Evolutionary conservation across 1,140 invertebrate genomes (phyloP).

Genomic region (Mesaphorura yosii): DNA sequence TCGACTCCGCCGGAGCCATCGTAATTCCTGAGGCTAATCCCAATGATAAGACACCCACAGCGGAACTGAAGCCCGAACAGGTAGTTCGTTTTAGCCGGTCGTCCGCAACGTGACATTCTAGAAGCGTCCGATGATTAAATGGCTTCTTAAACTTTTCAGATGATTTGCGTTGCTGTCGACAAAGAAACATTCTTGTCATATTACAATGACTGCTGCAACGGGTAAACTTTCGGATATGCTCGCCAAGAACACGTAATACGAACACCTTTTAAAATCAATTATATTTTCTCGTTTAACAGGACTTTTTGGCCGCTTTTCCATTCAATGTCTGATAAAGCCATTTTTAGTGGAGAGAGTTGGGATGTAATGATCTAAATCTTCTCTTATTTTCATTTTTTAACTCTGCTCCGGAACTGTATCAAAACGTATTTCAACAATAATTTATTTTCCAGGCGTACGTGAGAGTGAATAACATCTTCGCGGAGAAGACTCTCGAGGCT

Average conservation of each 20-base stretch:
- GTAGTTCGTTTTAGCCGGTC: too few relatives aligned
- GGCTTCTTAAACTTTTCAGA: slow-evolving; percentile 42
- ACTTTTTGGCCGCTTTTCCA: slow-evolving; percentile 86
- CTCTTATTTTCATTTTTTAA: not conserved
- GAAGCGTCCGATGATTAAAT: not conserved
- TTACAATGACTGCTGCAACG: slow-evolving; percentile 53
- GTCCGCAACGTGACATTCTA: not conserved
- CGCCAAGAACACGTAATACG: too few relatives aligned
- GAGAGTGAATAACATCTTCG: slow-evolving; percentile 68
- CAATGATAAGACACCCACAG: slow-evolving; percentile 67
- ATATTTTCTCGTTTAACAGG: slow-evolving; percentile 36
- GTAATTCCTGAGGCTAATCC: slow-evolving; percentile 73
- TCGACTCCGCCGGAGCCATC: slow-evolving; percentile 43
- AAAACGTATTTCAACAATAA: too few relatives aligned
- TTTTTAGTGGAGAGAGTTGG: slow-evolving; percentile 69
- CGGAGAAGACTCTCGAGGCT: slow-evolving; percentile 60
- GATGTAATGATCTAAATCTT: slow-evolving; percentile 35
- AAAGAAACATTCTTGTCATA: slow-evolving; percentile 64
- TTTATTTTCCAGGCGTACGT: slow-evolving; percentile 49
- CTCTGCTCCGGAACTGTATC: not conserved
- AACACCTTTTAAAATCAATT: too few relatives aligned
- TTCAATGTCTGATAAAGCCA: slow-evolving; percentile 71
- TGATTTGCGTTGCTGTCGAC: slow-evolving; percentile 64
- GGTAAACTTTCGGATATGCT: too few relatives aligned
- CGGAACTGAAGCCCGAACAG: slow-evolving; percentile 65